Evolutionary conservation across 2,113 vertebrate genomes (phyloP), one percentile per base, ranked within the genome.

Genomic region (Calidris pygmaea): DNA sequence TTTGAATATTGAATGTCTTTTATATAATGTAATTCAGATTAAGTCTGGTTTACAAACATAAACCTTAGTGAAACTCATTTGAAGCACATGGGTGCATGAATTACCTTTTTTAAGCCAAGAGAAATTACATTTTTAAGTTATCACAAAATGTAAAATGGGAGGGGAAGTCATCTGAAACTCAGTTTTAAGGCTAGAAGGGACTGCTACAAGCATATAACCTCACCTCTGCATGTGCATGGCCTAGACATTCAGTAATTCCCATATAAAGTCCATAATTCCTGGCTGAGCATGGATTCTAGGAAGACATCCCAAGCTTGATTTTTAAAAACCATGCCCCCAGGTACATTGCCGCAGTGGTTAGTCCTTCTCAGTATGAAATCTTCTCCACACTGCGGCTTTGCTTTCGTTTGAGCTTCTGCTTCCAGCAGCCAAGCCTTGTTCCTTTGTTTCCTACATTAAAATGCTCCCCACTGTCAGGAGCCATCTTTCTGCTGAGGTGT

Each of bases 11-110:
- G 91, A 95, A 70, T n/a, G 87, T 20, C 14, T 70, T 89, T 92
- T 78, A 27, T 48, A 12, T 79, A 74, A 68, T 85, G 47, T 87
- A 85, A 81, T 95, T 96, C 92, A 90, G 59, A 84, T 89, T 93
- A 89, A 95, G 71, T 32, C 26, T 85, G 66, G 53, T 95, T 95
- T 95, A 87, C 89, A 93, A 89, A 91, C 66, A 94, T 82, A 89
- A 89, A 15, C 48, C 34, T 39, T 89, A 65, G 70, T 81, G 81
- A 95, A 82, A 95, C 18, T 72, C 30, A 32, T 85, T 76, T 1
- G 1, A 81, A 79, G n/a, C 50, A 73, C 4, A 4, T 55, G 32
- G 14, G 9, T 15, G 23, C 47, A 18, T 66, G 18, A 75, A 90
- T 77, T 86, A 48, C 29, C 18, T 84, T 84, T 89, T 87, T 58